These are phyloP conservation scores for Speoplatyrhinus poulsoni DNA, from an alignment of 2,113 vertebrate genomes.

Conservation along the genomic window DNA sequence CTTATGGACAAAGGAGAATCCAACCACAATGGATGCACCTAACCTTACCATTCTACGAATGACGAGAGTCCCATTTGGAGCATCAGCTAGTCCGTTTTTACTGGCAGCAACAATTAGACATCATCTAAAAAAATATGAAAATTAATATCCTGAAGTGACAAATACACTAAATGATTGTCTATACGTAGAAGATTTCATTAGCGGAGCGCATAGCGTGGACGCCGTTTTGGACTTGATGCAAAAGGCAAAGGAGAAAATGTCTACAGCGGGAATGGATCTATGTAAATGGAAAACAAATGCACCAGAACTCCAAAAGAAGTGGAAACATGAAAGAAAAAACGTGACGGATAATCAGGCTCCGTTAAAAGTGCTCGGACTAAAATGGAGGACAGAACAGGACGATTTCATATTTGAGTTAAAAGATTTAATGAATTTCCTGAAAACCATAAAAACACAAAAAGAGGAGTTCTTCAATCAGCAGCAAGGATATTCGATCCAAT, in stretches of 20 bases:
- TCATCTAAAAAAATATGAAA: constrained; percentile 3
- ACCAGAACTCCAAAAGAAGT: constrained; percentile 17
- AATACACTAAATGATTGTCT: constrained; percentile 18
- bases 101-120: constrained; percentile 12
- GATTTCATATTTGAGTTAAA: constrained; percentile 29
- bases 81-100: constrained; percentile 15
- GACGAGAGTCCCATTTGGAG: constrained; percentile 20
- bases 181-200: constrained; percentile 35
- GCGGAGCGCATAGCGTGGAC: neutral
- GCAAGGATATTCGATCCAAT: neutral
- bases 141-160: neutral
- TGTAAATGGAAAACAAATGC: constrained; percentile 35
- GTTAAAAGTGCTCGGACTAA: constrained; percentile 26
- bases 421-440: neutral
- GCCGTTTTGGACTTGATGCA: constrained; percentile 17
- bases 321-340: neutral
- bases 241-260: constrained; percentile 14
- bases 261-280: constrained; percentile 16
- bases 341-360: too few relatives aligned
- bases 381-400: constrained; percentile 19
- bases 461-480: constrained; percentile 17
- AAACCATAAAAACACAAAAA: constrained; percentile 18
- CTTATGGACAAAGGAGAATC: neutral
- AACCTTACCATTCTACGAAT: neutral
- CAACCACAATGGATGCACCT: neutral